phyloP scores from a whole-genome alignment of 2,113 vertebrate genomes.

The Myotis yumanensis region DNA sequence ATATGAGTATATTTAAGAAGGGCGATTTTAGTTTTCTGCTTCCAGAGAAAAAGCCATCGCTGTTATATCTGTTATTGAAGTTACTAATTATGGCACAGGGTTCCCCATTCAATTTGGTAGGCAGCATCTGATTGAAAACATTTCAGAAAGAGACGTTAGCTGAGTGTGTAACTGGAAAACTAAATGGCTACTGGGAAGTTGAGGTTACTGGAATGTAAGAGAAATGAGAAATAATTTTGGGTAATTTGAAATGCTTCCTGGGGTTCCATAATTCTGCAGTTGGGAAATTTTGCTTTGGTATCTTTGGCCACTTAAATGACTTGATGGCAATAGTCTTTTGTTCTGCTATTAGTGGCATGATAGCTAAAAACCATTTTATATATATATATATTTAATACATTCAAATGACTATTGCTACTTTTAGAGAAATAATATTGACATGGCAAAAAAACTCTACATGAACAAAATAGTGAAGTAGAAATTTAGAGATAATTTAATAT shows the following conservation, averaged over 20 bases:
- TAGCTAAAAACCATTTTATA: neutral
- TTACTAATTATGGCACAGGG: slow-evolving; percentile 69
- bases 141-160: slow-evolving; percentile 58
- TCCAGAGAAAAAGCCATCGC: slow-evolving; percentile 61
- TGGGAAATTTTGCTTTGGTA: slow-evolving; percentile 24
- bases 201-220: slow-evolving; percentile 55
- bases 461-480: neutral
- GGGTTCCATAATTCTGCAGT: slow-evolving; percentile 38
- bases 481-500: slow-evolving; percentile 12
- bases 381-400: neutral
- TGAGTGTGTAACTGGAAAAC: slow-evolving; percentile 66
- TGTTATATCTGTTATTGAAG: slow-evolving; percentile 64
- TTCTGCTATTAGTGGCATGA: neutral
- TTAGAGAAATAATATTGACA: slow-evolving; percentile 16
- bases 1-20: slow-evolving; percentile 69
- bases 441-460: neutral
- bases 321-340: neutral
- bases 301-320: slow-evolving; percentile 34
- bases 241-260: slow-evolving; percentile 50
- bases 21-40: slow-evolving; percentile 74
- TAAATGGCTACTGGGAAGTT: slow-evolving; percentile 62
- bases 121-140: slow-evolving; percentile 66
- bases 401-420: neutral
- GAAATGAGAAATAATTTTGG: slow-evolving; percentile 60
- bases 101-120: neutral